Percentiles rank a stretch among this genome's conserved stretches.
Evolutionary conservation across 2,888 invertebrate genomes (phyloP).

Genomic region (Hololepta plana): DNA sequence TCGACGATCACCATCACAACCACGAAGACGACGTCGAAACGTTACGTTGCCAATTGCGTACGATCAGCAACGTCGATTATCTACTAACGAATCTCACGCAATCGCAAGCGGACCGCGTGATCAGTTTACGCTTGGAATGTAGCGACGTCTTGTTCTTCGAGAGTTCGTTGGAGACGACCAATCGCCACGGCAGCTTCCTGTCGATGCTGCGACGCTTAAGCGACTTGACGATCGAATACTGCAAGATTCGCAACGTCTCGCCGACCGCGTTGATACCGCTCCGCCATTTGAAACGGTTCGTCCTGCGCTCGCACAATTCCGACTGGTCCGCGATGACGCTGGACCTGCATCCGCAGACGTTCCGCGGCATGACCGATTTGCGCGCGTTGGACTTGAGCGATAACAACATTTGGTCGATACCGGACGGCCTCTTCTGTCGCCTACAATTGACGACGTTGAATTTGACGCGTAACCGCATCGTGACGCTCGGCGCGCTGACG

Average conservation of each 20-base stretch:
- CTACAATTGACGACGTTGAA: slow-evolving; percentile 51
- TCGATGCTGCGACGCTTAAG: slow-evolving; percentile 44
- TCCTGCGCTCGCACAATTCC: slow-evolving; percentile 56
- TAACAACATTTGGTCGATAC: slow-evolving; percentile 61
- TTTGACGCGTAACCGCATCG: slow-evolving; percentile 55
- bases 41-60: slow-evolving; percentile 50
- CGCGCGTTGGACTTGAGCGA: slow-evolving; percentile 51
- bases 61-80: slow-evolving; percentile 49
- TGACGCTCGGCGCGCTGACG: slow-evolving; percentile 56
- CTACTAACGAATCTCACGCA: slow-evolving; percentile 50
- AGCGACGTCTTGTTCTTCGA: slow-evolving; percentile 59
- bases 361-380: slow-evolving; percentile 48
- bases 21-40: slow-evolving; percentile 33
- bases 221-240: slow-evolving; percentile 53
- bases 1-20: too few relatives aligned
- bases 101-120: slow-evolving; percentile 47
- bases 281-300: slow-evolving; percentile 44
- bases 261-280: slow-evolving; percentile 49
- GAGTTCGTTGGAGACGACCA: slow-evolving; percentile 40
- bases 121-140: slow-evolving; percentile 50
- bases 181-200: slow-evolving; percentile 30
- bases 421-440: slow-evolving; percentile 54
- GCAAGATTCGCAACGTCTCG: slow-evolving; percentile 59
- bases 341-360: slow-evolving; percentile 53
- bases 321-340: slow-evolving; percentile 67